Percentiles rank a stretch among this genome's conserved stretches.
These are phyloP conservation scores for Diphyllodes magnificus DNA, from an alignment of 2,113 vertebrate genomes.

Conservation along the genomic window DNA sequence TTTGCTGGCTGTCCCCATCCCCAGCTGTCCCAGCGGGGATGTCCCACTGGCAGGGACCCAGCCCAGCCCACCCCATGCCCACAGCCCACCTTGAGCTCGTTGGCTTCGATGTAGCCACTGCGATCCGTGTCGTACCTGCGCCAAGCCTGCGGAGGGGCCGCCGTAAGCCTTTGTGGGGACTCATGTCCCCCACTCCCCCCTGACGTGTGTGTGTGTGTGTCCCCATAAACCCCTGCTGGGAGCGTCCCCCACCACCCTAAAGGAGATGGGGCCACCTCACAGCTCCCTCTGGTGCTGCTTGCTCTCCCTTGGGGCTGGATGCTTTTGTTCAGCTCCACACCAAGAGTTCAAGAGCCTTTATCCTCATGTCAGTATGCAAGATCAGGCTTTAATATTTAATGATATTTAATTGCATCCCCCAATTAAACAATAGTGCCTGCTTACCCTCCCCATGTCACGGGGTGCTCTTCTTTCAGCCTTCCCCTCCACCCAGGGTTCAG, in stretches of 20 bases:
- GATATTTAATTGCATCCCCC: background rate
- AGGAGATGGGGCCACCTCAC: background rate
- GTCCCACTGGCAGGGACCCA: background rate
- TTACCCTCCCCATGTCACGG: accelerated
- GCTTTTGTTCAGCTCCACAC: background rate
- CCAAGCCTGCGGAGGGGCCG: constrained; percentile 80
- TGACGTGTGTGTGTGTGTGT: accelerated
- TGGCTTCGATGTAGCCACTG: constrained; percentile 96
- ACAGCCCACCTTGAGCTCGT: constrained; percentile 89
- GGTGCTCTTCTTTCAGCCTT: background rate
- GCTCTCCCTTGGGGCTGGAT: background rate
- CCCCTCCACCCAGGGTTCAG: background rate
- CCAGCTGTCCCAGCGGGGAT: accelerated
- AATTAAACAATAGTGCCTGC: background rate
- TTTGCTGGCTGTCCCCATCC: background rate
- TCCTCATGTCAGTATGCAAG: background rate
- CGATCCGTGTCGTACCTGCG: constrained; percentile 91
- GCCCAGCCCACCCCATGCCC: background rate
- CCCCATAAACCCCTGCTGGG: accelerated
- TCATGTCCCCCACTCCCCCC: background rate
- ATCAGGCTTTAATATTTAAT: background rate
- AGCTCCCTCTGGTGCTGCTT: background rate
- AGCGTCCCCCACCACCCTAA: too few species aligned
- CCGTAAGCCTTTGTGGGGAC: accelerated
- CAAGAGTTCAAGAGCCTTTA: background rate